Evolutionary conservation across 2,113 vertebrate genomes (phyloP), one percentile per base, ranked within the genome.

Genomic region (Seriola quinqueradiata): DNA sequence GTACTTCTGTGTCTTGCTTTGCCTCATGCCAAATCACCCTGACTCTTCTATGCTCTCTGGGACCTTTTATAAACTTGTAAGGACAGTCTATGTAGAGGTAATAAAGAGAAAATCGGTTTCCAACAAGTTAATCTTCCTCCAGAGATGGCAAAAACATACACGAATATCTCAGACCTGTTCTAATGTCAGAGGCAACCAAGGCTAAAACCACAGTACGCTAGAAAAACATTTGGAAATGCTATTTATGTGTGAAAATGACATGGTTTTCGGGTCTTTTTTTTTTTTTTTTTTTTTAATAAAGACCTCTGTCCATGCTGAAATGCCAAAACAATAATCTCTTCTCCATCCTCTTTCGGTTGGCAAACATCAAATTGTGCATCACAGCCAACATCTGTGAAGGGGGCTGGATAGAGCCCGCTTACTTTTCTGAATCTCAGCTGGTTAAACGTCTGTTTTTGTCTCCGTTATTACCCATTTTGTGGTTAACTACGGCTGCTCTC

Each of bases 51-150:
- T 0, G 9, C 73, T 83, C 71, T 42, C 55, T 34, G 77, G 81
- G 79, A 89, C 82, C 81, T 87, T 67, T 90, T 60, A 72, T 52
- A 87, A 83, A 89, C 60, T 83, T 85, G 68, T 32, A 74, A 54
- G 83, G 77, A 68, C 60, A 79, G 59, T 70, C 85, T 76, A 75
- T 76, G 59, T 77, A 52, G 8, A 25, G 61, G 42, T 70, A 79
- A 84, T 76, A 66, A 63, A 89, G 63, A 84, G 60, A 34, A 81
- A 89, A 86, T 75, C 69, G 63, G 17, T 70, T 60, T 79, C 50
- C 40, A 70, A 69, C 59, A 70, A 72, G 86, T 65, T 72, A 72
- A 77, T 87, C 85, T 66, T 73, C 73, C 76, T 50, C 66, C 46
- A 1, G 58, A 70, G 79, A 79, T 63, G 60, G 32, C n/a, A 25